Evolutionary conservation across 2,888 invertebrate genomes (phyloP).

Genomic region (Sturmia bella): DNA sequence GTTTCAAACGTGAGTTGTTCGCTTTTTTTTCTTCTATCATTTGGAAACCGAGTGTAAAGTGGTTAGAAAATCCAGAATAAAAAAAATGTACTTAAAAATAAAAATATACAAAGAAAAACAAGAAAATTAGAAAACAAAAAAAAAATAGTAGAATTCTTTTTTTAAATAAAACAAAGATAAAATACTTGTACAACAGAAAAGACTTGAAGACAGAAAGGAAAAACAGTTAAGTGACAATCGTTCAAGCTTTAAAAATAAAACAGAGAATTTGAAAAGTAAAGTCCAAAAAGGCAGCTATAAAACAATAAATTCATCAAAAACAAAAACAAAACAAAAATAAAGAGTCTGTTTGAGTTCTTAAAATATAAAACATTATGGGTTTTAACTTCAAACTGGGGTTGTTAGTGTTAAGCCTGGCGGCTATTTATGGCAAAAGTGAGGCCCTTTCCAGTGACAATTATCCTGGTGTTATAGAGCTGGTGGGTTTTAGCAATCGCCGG

Average conservation of each 20-base stretch:
- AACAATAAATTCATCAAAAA: constrained; percentile 3
- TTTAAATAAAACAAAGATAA: constrained; percentile 41
- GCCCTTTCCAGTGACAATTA: constrained; percentile 73
- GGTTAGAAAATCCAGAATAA: constrained; percentile 31
- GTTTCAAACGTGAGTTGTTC: constrained; percentile 58
- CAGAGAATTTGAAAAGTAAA: constrained; percentile 42
- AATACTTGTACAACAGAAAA: constrained; percentile 36
- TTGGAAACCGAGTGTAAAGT: constrained; percentile 56
- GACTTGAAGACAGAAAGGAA: constrained; percentile 49
- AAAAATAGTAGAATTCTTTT: constrained; percentile 10
- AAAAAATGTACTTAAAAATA: constrained; percentile 30
- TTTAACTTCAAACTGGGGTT: constrained; percentile 39
- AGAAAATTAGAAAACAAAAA: constrained; percentile 21
- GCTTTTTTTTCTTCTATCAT: constrained; percentile 15
- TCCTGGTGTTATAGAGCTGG: constrained; percentile 81
- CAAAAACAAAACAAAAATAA: constrained; percentile 4
- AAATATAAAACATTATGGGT: constrained; percentile 29
- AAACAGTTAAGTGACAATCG: constrained; percentile 65
- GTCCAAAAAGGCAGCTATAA: constrained; percentile 9
- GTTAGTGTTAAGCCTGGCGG: constrained; percentile 28
- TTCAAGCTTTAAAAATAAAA: constrained; percentile 30
- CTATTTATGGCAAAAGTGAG: not conserved
- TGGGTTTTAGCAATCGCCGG: constrained; percentile 80
- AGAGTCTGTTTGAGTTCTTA: not conserved
- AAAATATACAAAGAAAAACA: constrained; percentile 29